A percentile compares a stretch with the other conserved stretches of the same genome.
Evolutionary conservation across 2,113 vertebrate species (phyloP).

Genomic region (Brachyhypopomus gauderio): DNA sequence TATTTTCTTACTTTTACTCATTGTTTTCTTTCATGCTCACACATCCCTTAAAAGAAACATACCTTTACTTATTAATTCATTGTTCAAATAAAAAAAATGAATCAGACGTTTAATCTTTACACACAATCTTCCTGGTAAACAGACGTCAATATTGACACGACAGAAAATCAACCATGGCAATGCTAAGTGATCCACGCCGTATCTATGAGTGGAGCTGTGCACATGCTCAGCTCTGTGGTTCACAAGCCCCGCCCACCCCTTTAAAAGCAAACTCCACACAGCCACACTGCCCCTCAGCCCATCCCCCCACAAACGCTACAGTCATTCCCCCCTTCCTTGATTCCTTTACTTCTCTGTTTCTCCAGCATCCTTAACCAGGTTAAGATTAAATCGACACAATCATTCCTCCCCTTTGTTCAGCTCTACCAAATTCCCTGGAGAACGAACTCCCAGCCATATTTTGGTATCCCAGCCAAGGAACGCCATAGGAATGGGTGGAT

Average conservation of each 20-base stretch:
- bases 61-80: background rate
- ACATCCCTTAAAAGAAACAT: background rate
- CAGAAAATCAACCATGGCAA: background rate
- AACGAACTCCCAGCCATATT: constrained; percentile 41
- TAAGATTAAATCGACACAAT: background rate
- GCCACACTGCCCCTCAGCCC: constrained; percentile 22
- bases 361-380: background rate
- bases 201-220: background rate
- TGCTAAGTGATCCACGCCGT: background rate
- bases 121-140: background rate
- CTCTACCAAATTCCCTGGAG: background rate
- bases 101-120: no score
- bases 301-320: constrained; percentile 32
- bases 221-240: background rate
- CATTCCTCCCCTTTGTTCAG: background rate
- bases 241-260: background rate
- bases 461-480: constrained; percentile 35
- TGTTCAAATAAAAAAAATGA: no score
- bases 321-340: constrained; percentile 6
- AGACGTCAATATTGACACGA: background rate
- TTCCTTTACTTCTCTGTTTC: constrained; percentile 7
- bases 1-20: background rate
- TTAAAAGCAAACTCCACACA: constrained; percentile 14
- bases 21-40: background rate
- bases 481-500: constrained; percentile 20